A percentile compares a stretch with the other conserved stretches of the same genome.
phyloP scores from a whole-genome alignment of 2,113 vertebrate species.

The Dendrocopos noguchii region DNA sequence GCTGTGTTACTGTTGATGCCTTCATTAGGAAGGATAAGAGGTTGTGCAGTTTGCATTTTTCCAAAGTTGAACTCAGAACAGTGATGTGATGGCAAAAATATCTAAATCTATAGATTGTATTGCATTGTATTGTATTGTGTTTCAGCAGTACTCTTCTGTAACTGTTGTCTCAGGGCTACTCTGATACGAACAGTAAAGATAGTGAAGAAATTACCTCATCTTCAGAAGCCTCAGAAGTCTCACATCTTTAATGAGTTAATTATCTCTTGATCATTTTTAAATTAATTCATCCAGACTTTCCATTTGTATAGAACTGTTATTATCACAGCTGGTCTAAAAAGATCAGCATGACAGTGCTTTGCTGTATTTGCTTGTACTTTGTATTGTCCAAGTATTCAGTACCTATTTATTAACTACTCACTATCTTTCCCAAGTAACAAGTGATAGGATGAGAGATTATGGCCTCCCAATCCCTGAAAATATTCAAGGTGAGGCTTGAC shows the following conservation, averaged over 20 bases:
- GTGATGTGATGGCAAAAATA: not conserved
- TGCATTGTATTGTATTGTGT: not conserved
- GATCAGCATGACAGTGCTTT: not conserved
- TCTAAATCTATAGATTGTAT: not conserved
- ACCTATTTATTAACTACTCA: not conserved
- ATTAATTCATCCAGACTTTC: not conserved
- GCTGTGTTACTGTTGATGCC: not conserved
- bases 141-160: not conserved
- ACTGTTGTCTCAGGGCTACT: not conserved
- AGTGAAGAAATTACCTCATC: not conserved
- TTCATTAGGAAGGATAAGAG: not conserved
- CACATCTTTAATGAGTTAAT: not conserved
- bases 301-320: not conserved
- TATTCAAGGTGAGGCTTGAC: too few species aligned
- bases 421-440: not conserved
- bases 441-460: not conserved
- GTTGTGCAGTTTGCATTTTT: not conserved
- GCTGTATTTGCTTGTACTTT: not conserved
- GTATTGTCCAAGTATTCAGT: not conserved
- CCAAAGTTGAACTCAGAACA: not conserved
- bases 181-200: not conserved
- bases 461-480: not conserved
- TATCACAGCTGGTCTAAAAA: not conserved
- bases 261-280: not conserved
- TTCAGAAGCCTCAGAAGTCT: not conserved